These are phyloP conservation scores for Periophthalmus magnuspinnatus DNA, from an alignment of 2,797 vertebrate species.

Conservation along the genomic window DNA sequence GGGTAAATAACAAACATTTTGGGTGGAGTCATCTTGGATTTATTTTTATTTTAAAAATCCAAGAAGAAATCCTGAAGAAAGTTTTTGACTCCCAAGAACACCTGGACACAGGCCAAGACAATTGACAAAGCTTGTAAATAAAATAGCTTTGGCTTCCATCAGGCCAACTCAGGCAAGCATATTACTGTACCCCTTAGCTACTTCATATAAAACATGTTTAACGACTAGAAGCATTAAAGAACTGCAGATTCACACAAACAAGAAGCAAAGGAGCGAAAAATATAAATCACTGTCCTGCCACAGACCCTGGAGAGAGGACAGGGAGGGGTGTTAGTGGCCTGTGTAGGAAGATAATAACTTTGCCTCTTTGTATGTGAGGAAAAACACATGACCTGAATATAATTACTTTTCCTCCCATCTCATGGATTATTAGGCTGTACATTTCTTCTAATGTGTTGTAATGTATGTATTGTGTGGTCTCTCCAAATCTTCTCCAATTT, in stretches of 20 bases:
- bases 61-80: too few species aligned
- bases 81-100: background rate
- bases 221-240: background rate
- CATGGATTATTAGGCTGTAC: background rate
- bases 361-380: slow-evolving; percentile 38
- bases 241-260: background rate
- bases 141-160: background rate
- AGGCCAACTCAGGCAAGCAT: background rate
- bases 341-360: slow-evolving; percentile 42
- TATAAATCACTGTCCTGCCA: slow-evolving; percentile 17
- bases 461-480: background rate
- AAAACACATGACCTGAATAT: slow-evolving; percentile 51
- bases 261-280: slow-evolving; percentile 10
- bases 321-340: slow-evolving; percentile 12
- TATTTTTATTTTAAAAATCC: too few species aligned
- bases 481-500: background rate
- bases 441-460: slow-evolving; percentile 1
- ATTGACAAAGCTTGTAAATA: background rate
- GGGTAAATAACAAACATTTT: too few species aligned
- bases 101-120: background rate
- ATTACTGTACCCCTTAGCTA: background rate
- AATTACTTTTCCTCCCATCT: slow-evolving; percentile 26
- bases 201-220: background rate
- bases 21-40: too few species aligned
- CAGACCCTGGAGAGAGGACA: slow-evolving; percentile 23